These are phyloP conservation scores for Porites australiensis DNA, from an alignment of 64 coral and sea anemone genomes.

Conservation along the genomic window DNA sequence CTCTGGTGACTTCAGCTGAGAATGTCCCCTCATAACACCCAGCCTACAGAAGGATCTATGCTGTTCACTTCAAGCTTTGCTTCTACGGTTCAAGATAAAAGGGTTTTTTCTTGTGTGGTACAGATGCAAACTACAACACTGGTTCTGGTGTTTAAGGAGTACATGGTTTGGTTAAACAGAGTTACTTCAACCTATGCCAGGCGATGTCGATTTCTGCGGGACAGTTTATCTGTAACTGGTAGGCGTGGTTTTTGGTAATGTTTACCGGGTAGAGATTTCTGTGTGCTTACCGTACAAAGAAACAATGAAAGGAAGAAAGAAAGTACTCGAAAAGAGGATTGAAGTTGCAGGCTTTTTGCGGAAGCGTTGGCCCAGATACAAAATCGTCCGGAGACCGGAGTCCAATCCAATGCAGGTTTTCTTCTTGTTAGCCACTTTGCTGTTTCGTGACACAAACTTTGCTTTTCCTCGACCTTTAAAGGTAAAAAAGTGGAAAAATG, in stretches of 20 bases:
- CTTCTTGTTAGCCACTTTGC: too few species aligned
- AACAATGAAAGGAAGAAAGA: background rate
- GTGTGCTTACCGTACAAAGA: background rate
- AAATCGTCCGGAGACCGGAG: background rate
- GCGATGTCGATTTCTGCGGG: too few species aligned
- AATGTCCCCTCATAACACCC: too few species aligned
- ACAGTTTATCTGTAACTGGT: background rate
- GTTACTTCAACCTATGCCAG: too few species aligned
- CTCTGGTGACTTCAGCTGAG: conserved; percentile 26
- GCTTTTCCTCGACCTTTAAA: too few species aligned
- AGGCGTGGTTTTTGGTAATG: background rate
- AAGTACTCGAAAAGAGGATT: background rate
- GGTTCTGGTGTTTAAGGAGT: background rate
- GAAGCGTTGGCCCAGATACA: background rate
- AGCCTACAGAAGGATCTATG: too few species aligned
- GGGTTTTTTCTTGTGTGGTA: background rate
- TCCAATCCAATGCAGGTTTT: too few species aligned
- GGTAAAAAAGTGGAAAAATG: too few species aligned
- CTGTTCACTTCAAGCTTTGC: background rate
- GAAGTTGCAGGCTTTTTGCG: too few species aligned
- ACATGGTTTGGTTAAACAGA: background rate
- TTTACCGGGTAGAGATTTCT: background rate
- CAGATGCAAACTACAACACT: background rate
- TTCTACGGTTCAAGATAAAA: background rate
- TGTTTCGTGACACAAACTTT: too few species aligned